These are phyloP conservation scores for Empis stercorea DNA, from an alignment of 2,888 invertebrate genomes.

Conservation along the genomic window DNA sequence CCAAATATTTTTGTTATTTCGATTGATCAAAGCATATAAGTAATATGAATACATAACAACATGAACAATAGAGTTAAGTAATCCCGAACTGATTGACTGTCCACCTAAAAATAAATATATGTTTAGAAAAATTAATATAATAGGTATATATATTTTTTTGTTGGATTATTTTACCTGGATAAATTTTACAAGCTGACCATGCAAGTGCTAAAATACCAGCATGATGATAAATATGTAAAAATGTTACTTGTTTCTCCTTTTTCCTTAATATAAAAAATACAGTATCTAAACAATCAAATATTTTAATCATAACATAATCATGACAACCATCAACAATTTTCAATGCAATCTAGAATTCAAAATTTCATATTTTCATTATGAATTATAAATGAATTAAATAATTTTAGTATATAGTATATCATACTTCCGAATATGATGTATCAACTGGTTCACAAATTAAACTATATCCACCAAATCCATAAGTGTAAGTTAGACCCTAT, in stretches of 20 bases:
- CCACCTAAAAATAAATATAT: slow-evolving; percentile 43
- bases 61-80: slow-evolving; percentile 82
- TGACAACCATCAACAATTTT: slow-evolving; percentile 37
- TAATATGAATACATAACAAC: slow-evolving; percentile 89
- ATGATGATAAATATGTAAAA: slow-evolving; percentile 70
- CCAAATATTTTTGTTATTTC: slow-evolving; percentile 80
- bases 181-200: slow-evolving; percentile 43
- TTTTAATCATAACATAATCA: slow-evolving; percentile 47
- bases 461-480: slow-evolving; percentile 26
- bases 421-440: slow-evolving; percentile 11
- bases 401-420: too few species aligned
- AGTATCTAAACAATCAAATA: slow-evolving; percentile 52
- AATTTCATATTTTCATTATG: slow-evolving; percentile 9
- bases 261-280: slow-evolving; percentile 64
- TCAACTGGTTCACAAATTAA: slow-evolving; percentile 9
- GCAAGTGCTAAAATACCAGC: slow-evolving; percentile 53
- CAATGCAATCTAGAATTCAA: slow-evolving; percentile 22
- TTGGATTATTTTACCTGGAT: slow-evolving; percentile 36
- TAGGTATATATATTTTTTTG: too few species aligned
- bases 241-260: slow-evolving; percentile 59
- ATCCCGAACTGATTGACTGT: slow-evolving; percentile 73
- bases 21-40: slow-evolving; percentile 75
- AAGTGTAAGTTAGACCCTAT: slow-evolving; percentile 29
- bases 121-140: too few species aligned
- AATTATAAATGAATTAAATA: too few species aligned